Conservation (phyloP, 2,113 vertebrate species). For the Sebastes schlegelii region DNA sequence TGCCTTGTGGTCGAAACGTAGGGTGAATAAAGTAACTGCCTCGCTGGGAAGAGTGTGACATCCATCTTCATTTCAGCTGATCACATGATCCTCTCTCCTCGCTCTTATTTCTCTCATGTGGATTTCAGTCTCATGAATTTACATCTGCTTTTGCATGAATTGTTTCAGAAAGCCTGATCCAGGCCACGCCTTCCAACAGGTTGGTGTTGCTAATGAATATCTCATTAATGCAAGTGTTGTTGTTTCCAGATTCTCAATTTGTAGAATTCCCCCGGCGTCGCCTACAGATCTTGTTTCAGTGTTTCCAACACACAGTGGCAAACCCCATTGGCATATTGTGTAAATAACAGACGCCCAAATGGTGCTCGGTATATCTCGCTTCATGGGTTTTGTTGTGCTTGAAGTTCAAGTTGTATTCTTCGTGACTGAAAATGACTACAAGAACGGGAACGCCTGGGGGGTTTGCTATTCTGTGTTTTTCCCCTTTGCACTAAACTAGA, state of each 20-base stretch:
- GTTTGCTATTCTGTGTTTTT: background rate
- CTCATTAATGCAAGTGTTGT: slow-evolving; percentile 1
- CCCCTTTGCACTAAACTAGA: background rate
- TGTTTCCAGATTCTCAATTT: background rate
- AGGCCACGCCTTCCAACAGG: background rate
- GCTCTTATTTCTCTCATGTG: too few relatives aligned
- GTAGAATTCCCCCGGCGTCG: background rate
- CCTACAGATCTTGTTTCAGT: slow-evolving; percentile 3
- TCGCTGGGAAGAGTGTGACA: background rate
- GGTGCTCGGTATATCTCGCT: background rate
- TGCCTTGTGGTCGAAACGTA: background rate
- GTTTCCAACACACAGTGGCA: slow-evolving; percentile 12
- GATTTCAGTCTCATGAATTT: background rate
- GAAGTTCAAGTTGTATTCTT: background rate
- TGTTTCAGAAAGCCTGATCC: background rate
- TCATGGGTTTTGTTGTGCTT: background rate
- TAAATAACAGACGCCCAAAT: background rate
- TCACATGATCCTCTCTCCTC: background rate
- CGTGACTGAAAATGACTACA: background rate
- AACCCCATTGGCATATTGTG: background rate
- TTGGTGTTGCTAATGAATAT: background rate
- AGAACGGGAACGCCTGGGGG: background rate
- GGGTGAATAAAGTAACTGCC: background rate
- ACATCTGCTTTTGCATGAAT: background rate
- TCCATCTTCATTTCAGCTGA: too few relatives aligned